Conservation (phyloP, 2,888 invertebrate species). For the Andrena fulva region DNA sequence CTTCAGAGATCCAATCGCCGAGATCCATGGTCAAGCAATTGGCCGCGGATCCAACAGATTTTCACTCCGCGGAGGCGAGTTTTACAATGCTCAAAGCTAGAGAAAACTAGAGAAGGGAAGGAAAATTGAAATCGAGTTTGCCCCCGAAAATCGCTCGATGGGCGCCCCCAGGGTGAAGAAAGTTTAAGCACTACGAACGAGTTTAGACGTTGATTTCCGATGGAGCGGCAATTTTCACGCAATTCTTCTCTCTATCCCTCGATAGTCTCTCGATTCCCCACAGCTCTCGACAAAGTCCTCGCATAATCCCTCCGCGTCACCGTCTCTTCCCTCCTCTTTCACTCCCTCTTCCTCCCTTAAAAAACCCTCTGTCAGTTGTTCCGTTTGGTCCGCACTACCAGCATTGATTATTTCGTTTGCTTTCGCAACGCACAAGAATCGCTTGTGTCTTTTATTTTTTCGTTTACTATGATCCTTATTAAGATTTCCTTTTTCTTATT, state of each 20-base stretch:
- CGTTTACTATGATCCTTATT: conserved; percentile 70
- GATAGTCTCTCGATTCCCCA: conserved; percentile 19
- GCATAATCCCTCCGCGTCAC: conserved; percentile 24
- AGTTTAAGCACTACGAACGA: conserved; percentile 69
- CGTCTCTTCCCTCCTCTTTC: conserved; percentile 11
- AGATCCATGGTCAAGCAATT: not conserved
- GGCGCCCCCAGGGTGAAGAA: conserved; percentile 51
- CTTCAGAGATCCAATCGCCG: not conserved
- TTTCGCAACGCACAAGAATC: conserved; percentile 76
- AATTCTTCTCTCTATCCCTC: conserved; percentile 27
- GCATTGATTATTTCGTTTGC: conserved; percentile 77
- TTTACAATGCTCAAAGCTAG: not conserved
- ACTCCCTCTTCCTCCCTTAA: conserved; percentile 34
- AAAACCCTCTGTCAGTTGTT: conserved; percentile 79
- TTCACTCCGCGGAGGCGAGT: no score
- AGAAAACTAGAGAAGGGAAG: no score
- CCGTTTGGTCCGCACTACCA: conserved; percentile 84
- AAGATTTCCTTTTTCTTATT: conserved; percentile 24
- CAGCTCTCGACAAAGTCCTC: conserved; percentile 14
- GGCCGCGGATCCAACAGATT: no score
- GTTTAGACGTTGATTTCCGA: conserved; percentile 74
- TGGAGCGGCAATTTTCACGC: conserved; percentile 73
- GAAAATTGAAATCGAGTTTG: not conserved
- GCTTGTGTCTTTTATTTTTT: conserved; percentile 65
- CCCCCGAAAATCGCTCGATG: conserved; percentile 33